A percentile compares a stretch with the other conserved stretches of the same genome.
Conservation (phyloP, 2,113 vertebrate species). For the Megaceryle torquata region DNA sequence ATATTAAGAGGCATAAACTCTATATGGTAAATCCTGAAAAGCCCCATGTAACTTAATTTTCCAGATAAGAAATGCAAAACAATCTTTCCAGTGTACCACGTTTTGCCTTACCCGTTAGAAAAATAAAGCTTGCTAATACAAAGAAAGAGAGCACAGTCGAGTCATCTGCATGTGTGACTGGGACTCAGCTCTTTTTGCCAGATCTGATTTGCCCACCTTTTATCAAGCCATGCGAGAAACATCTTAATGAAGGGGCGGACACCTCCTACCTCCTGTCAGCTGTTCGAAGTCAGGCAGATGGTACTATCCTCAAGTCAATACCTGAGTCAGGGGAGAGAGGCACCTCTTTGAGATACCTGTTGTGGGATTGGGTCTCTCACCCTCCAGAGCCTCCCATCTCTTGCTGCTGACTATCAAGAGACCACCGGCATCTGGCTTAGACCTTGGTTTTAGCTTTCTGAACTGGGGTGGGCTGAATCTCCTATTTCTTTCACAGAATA, state of each 20-base stretch:
- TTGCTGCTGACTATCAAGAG: not conserved
- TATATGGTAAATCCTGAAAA: not conserved
- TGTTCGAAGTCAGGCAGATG: not conserved
- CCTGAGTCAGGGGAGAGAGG: not conserved
- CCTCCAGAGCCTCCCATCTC: not conserved
- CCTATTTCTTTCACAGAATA: not conserved
- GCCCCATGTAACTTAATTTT: slow-evolving; percentile 17
- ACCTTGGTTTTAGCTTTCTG: not conserved
- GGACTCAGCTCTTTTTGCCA: not conserved
- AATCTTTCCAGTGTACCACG: not conserved
- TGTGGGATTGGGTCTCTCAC: not conserved
- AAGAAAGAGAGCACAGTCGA: not conserved
- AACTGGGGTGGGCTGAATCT: not conserved
- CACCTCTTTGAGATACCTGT: not conserved
- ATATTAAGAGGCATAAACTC: not conserved
- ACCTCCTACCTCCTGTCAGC: not conserved
- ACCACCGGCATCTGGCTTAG: not conserved
- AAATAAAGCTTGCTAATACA: slow-evolving; percentile 21
- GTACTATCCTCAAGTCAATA: not conserved
- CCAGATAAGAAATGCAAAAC: slow-evolving; percentile 4
- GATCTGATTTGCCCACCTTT: not conserved
- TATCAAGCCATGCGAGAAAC: not conserved
- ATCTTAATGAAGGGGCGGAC: not conserved
- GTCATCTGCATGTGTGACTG: not conserved
- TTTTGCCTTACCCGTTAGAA: not conserved